Base-by-base conservation (phyloP, 2,113 vertebrate species). In the Bothrops jararaca region DNA sequence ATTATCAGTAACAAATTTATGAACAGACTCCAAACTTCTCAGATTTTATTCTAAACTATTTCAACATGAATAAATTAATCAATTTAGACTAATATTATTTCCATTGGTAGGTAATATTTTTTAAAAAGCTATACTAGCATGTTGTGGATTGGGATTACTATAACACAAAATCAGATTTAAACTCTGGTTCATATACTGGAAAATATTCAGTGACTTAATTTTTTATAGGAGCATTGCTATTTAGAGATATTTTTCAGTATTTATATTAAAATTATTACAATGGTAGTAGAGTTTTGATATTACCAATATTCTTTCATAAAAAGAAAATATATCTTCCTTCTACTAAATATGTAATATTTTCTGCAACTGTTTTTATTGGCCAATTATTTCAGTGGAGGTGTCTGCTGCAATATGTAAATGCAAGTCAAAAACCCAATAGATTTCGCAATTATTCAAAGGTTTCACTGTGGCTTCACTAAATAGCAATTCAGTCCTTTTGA, bases 161-260 rank as follows among this genome's bases (percentile, higher is more conserved):
- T 96, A 95, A 64, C 4, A 92, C 94, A 85, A 95, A 93, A 91
- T 57, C 12, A 90, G 15, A 42, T 6, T 92, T 29, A 90, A 74
- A 48, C 58, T 34, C 34, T 90, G 39, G 8, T 91, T 53, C 88
- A n/a, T 86, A 29, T 86, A 50, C 10, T 89, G 20, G 52, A 57
- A 42, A n/a, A 86, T 88, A n/a, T 53, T 48, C 88, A 93, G 64
- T 53, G 39, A 58, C 94, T 94, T 90, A 93, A 88, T 88, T 88
- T 91, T 92, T 85, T 93, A 95, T 92, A 96, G 52, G 39, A 94
- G 86, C 91, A 95, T 93, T 86, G 95, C 92, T 95, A 60, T 4
- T 96, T 34, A 95, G 48, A 50, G 91, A 94, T 5, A 60, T 93
- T 96, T 92, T 45, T 64, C 88, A 93, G 60, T 18, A 93, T 92